A percentile compares a stretch with the other conserved stretches of the same genome.
phyloP scores from a whole-genome alignment of 37 sponge, comb jelly and placozoan species.

The Crambe crambe region DNA sequence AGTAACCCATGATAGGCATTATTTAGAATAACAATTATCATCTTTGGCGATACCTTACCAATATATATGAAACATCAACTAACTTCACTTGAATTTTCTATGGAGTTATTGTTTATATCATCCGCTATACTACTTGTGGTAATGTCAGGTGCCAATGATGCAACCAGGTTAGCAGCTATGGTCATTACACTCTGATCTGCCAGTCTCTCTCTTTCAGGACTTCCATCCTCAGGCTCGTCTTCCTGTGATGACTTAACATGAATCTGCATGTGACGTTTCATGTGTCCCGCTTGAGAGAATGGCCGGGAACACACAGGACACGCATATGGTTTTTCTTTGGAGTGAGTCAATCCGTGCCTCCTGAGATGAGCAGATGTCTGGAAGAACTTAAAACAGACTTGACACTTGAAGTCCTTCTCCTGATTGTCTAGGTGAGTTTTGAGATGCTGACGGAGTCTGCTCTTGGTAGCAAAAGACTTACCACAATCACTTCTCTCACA shows the following conservation, averaged over 20 bases:
- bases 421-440: not conserved
- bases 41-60: no score
- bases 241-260: not conserved
- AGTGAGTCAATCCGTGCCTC: not conserved
- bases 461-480: conserved; percentile 6
- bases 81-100: no score
- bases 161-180: no score
- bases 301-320: not conserved
- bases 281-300: not conserved
- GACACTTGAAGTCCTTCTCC: not conserved
- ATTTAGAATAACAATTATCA: no score
- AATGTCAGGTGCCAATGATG: no score
- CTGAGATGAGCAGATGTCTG: not conserved
- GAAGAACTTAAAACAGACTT: not conserved
- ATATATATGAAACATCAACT: no score
- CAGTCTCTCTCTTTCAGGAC: not conserved
- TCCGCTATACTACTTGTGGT: no score
- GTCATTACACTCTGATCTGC: no score
- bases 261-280: not conserved
- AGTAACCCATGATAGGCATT: no score
- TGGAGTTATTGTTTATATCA: no score
- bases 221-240: not conserved
- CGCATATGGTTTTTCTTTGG: not conserved
- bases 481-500: not conserved
- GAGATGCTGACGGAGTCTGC: not conserved